Evolutionary conservation across 2,113 vertebrate genomes (phyloP).

Genomic region (Tachuris rubrigastra): DNA sequence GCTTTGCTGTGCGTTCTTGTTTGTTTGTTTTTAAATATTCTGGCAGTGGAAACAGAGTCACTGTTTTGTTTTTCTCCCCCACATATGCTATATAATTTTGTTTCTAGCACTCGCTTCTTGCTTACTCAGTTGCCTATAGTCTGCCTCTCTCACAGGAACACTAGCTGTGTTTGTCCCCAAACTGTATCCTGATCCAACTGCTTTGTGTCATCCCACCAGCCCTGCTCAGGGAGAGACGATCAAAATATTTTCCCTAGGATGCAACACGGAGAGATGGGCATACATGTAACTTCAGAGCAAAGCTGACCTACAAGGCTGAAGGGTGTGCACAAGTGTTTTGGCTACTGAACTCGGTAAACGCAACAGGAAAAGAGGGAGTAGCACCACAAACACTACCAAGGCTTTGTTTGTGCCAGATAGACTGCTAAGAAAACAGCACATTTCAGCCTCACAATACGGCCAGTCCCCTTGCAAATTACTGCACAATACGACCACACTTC

Average conservation of each 20-base stretch:
- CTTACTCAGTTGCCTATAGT: conserved; percentile 65
- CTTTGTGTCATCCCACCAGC: conserved; percentile 57
- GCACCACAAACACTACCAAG: conserved; percentile 37
- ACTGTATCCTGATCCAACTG: conserved; percentile 55
- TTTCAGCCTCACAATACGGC: background rate
- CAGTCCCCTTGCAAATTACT: background rate
- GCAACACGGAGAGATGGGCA: background rate
- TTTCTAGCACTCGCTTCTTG: conserved; percentile 31
- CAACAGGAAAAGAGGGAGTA: background rate
- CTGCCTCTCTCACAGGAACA: conserved; percentile 40
- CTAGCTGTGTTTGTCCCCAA: conserved; percentile 61
- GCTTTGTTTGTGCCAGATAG: conserved; percentile 48
- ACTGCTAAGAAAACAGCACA: background rate
- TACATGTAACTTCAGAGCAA: background rate
- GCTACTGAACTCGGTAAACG: conserved; percentile 31
- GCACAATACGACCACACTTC: background rate
- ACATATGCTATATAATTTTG: conserved; percentile 62
- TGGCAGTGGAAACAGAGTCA: conserved; percentile 55
- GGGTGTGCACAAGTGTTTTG: background rate
- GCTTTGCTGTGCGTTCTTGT: conserved; percentile 36
- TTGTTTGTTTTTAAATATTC: conserved; percentile 62
- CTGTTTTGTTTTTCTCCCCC: conserved; percentile 66
- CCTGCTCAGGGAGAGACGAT: background rate
- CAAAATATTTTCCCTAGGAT: conserved; percentile 32
- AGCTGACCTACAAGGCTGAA: conserved; percentile 36